Evolutionary conservation across 1,140 invertebrate genomes (phyloP).

Genomic region (Pentalonia nigronervosa): DNA sequence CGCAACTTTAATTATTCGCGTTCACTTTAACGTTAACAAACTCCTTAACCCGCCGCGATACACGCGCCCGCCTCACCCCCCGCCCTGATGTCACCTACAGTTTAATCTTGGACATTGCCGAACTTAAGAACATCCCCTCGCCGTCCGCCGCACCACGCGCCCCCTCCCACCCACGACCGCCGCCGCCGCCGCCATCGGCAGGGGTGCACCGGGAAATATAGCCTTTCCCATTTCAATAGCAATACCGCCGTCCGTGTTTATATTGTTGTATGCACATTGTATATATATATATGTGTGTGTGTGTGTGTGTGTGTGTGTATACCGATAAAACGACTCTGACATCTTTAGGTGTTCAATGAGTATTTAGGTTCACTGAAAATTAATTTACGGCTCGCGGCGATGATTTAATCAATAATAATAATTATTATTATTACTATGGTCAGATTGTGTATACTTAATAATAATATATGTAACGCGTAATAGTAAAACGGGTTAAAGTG

Average conservation of each 20-base stretch:
- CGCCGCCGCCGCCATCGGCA: neutral
- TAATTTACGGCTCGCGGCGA: neutral
- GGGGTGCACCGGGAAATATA: neutral
- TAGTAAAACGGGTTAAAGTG: neutral
- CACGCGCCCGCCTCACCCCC: neutral
- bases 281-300: neutral
- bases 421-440: neutral
- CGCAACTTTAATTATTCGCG: conserved; percentile 58
- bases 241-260: conserved; percentile 22
- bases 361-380: conserved; percentile 11
- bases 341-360: conserved; percentile 14
- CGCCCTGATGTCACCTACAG: conserved; percentile 50
- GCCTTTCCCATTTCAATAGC: neutral
- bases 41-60: conserved; percentile 55
- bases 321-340: neutral
- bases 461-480: neutral
- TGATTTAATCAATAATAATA: conserved; percentile 1
- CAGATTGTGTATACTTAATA: neutral
- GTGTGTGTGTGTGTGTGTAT: neutral
- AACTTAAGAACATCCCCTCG: conserved; percentile 48
- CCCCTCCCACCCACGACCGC: neutral
- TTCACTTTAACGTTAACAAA: conserved; percentile 58
- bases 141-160: neutral
- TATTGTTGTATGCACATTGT: neutral
- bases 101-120: conserved; percentile 55